phyloP scores from a whole-genome alignment of 2,888 invertebrate species.

The Athalia cordata region DNA sequence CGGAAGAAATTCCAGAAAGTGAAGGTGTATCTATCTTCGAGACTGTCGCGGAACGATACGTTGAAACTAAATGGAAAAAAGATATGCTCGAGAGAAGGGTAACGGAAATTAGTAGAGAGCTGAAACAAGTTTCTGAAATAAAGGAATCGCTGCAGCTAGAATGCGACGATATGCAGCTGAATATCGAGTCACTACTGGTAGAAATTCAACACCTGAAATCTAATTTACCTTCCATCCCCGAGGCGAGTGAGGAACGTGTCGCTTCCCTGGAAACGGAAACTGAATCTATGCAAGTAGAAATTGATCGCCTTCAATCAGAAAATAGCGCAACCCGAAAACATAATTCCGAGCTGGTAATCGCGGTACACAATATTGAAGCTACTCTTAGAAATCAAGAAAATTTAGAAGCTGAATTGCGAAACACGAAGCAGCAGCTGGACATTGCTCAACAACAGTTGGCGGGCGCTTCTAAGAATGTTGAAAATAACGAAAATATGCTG shows the following conservation, averaged over 20 bases:
- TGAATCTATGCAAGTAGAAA: slow-evolving; percentile 70
- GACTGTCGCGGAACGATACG: slow-evolving; percentile 60
- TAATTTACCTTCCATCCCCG: slow-evolving; percentile 69
- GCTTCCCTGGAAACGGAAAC: slow-evolving; percentile 69
- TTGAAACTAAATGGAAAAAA: slow-evolving; percentile 68
- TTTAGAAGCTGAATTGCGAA: slow-evolving; percentile 75
- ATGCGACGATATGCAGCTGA: slow-evolving; percentile 69
- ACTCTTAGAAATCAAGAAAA: slow-evolving; percentile 76
- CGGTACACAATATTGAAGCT: slow-evolving; percentile 65
- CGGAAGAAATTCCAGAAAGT: slow-evolving; percentile 68
- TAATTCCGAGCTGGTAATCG: slow-evolving; percentile 60
- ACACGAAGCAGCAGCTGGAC: slow-evolving; percentile 75
- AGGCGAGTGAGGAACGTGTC: slow-evolving; percentile 67
- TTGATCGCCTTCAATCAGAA: slow-evolving; percentile 73
- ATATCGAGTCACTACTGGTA: slow-evolving; percentile 65
- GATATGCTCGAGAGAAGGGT: slow-evolving; percentile 70
- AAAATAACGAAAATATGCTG: slow-evolving; percentile 59
- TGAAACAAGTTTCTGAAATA: slow-evolving; percentile 62
- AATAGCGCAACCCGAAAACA: slow-evolving; percentile 57
- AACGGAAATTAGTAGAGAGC: slow-evolving; percentile 65
- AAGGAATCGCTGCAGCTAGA: slow-evolving; percentile 65
- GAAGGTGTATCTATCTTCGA: slow-evolving; percentile 65
- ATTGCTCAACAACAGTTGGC: slow-evolving; percentile 74
- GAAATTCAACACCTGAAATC: slow-evolving; percentile 66
- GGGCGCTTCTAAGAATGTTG: slow-evolving; percentile 63